Evolutionary conservation across 2,113 vertebrate genomes (phyloP).

Genomic region (Hoplias malabaricus): DNA sequence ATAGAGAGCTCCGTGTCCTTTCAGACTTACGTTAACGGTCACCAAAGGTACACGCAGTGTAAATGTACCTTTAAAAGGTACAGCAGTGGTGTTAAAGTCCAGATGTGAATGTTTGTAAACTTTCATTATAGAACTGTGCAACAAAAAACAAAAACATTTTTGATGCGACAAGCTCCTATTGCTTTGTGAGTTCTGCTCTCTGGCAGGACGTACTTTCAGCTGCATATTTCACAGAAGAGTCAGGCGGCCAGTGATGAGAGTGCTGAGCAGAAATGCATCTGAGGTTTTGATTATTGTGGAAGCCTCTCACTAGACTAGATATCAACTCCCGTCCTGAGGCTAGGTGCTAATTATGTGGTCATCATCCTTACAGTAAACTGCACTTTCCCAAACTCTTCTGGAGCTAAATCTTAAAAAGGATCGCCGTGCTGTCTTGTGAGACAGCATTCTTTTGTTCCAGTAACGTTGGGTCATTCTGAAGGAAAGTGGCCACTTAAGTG

Average conservation of each 20-base stretch:
- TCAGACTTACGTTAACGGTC: no score
- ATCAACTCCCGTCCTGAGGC: constrained; percentile 43
- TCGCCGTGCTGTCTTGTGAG: constrained; percentile 12
- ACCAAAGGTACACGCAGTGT: no score
- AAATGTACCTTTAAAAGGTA: no score
- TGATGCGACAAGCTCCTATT: not conserved
- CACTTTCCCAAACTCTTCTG: constrained; percentile 8
- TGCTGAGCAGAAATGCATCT: not conserved
- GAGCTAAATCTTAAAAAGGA: not conserved
- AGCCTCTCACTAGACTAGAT: constrained; percentile 45
- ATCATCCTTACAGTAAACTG: constrained; percentile 43
- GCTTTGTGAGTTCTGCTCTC: not conserved
- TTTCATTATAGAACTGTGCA: no score
- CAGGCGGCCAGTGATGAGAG: not conserved
- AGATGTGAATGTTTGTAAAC: no score
- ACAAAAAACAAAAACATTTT: no score
- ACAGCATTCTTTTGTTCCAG: not conserved
- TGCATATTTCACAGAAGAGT: not conserved
- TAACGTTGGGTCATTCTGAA: not conserved
- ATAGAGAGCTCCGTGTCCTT: no score
- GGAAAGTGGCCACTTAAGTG: no score
- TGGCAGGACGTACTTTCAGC: not conserved
- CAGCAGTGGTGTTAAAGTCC: no score
- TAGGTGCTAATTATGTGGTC: constrained; percentile 61
- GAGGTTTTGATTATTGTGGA: constrained; percentile 22